These are phyloP conservation scores for Eristalis arbustorum DNA, from an alignment of 2,888 invertebrate genomes.

Conservation along the genomic window DNA sequence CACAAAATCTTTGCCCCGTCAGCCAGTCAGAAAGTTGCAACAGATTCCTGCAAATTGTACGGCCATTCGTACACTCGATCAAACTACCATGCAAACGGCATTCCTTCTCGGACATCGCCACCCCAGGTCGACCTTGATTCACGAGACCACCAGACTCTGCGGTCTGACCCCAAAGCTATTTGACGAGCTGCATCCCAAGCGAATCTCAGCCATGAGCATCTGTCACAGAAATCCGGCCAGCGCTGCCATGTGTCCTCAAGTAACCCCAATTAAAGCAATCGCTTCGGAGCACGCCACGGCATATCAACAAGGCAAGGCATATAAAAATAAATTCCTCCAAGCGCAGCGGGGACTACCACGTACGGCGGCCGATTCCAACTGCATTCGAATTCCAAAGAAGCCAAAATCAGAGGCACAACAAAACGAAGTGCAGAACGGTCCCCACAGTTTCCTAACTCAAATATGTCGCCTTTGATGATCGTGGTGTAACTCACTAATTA, in stretches of 20 bases:
- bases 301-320: slow-evolving; percentile 23
- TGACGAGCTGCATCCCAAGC: background rate
- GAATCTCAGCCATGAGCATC: background rate
- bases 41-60: too few species aligned
- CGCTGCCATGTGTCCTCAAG: slow-evolving; percentile 28
- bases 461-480: slow-evolving; percentile 42
- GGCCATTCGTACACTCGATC: background rate
- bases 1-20: too few species aligned
- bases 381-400: slow-evolving; percentile 5
- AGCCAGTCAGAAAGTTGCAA: too few species aligned
- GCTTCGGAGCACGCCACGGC: background rate
- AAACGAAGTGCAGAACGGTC: slow-evolving; percentile 13
- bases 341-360: background rate
- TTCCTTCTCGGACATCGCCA: background rate
- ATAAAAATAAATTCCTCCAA: slow-evolving; percentile 22
- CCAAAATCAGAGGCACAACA: background rate
- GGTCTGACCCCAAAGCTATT: background rate
- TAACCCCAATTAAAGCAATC: slow-evolving; percentile 38
- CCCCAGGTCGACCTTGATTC: background rate
- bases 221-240: background rate
- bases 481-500: slow-evolving; percentile 56
- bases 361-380: background rate
- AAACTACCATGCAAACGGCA: background rate
- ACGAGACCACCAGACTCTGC: background rate
- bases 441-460: slow-evolving; percentile 22